A percentile compares a stretch with the other conserved stretches of the same genome.
Conservation (phyloP, 2,113 vertebrate species). For the Toxotes jaculatrix region DNA sequence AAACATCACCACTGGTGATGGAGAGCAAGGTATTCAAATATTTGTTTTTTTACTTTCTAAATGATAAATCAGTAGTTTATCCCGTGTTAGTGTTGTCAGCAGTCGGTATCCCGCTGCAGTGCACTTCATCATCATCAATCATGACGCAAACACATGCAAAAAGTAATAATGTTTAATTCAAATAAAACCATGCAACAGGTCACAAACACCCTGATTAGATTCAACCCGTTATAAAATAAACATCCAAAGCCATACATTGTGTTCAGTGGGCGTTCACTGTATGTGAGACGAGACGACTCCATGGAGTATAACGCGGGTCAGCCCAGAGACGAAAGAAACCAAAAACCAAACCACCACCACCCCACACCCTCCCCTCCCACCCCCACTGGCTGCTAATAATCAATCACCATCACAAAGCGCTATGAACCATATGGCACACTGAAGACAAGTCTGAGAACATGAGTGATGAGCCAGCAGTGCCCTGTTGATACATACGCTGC, state of each 20-base stretch:
- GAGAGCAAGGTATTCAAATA: too few relatives aligned
- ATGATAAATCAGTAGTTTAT: too few relatives aligned
- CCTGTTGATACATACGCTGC: conserved; percentile 38
- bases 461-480: conserved; percentile 54
- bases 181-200: conserved; percentile 81
- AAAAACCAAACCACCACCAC: not conserved
- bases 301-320: conserved; percentile 39
- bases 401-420: conserved; percentile 69
- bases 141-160: conserved; percentile 70
- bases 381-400: conserved; percentile 52
- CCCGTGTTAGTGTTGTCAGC: too few relatives aligned
- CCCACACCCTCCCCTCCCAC: too few relatives aligned
- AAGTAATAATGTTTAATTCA: conserved; percentile 81
- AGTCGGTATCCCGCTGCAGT: too few relatives aligned
- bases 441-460: conserved; percentile 58
- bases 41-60: too few relatives aligned
- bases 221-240: conserved; percentile 77
- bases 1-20: too few relatives aligned
- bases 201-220: conserved; percentile 72
- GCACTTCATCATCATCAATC: conserved; percentile 9
- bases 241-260: conserved; percentile 69
- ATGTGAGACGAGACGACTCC: conserved; percentile 38
- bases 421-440: conserved; percentile 75
- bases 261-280: conserved; percentile 60
- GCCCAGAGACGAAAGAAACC: conserved; percentile 48